Base-by-base conservation (phyloP, 2,113 vertebrate genomes). In the Stomatorhinus ivindoensis region DNA sequence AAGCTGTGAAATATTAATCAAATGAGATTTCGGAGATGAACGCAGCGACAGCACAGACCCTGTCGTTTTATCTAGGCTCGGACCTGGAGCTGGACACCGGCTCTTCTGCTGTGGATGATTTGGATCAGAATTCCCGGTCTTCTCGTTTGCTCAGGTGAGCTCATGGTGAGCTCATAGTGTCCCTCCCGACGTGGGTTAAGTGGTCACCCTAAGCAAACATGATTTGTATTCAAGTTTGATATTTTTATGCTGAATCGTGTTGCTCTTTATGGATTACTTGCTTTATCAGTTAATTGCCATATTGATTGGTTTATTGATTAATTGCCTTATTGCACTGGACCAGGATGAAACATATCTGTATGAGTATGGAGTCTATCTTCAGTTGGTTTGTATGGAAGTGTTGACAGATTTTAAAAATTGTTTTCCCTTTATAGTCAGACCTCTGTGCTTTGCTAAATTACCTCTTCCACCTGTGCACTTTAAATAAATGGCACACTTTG, bases 1-100 rank as follows among this genome's bases (percentile, higher is more conserved):
- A 47, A 31, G 46, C 89, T 86, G 27, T 89, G 82, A 89, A 89
- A 87, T 69, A 69, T 89, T 87, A 17, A 86, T 89, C 58, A 87
- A 50, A 86, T 69, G 84, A 87, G 55, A 86, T 50, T 73, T 53
- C 2, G 46, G 84, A 10, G 83, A 87, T 69, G 73, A 5, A 42
- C 27, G 27, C n/a, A 7, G 80, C 0, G 1, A 69, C 51, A 10
- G 27, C 19, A 17, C 35, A 82, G 73, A 42, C 15, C 27, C 73
- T 8, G 19, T 5, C 35, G 19, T 35, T 80, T 55, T 31, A 82
- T 82, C 69, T 80, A 15, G 24, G 17, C 88, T 35, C 27, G 53
- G 10, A 39, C 58, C 88, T 42, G 53, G 42, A 46, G 17, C 27
- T 11, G 35, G 31, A 48, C 13, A 47, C 8, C 42, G 13, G 82